Base-by-base conservation (phyloP, 2,113 vertebrate species). In the Solea senegalensis region DNA sequence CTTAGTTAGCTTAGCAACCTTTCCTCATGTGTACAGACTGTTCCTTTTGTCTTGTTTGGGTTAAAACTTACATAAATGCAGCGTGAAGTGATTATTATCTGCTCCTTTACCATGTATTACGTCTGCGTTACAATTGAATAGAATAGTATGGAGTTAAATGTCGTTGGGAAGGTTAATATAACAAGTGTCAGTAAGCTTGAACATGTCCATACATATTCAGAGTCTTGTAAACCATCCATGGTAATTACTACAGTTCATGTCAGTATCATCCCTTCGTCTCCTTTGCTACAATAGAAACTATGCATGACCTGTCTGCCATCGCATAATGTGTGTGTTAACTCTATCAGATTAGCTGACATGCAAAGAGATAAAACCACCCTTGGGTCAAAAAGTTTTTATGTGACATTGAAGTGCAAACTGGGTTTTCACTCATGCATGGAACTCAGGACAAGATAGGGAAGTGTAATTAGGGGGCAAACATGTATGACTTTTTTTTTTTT, bases 1-100 rank as follows among this genome's bases (percentile, higher is more conserved):
- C n/a, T 14, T 16, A 72, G 70, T 71, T 81, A 88, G 78, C 78
- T 76, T 85, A 88, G 83, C 87, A 80, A 82, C 68, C 76, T 88
- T 70, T 74, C 72, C 57, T 81, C 68, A 83, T 78, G 75, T 70
- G 55, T 48, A 28, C 21, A 68, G 39, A 34, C 3, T 75, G 45
- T 39, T 39, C 13, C 53, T 71, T 78, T 69, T 78, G 61, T 82
- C 74, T 69, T 69, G 41, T 41, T 48, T 51, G 26, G n/a, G 16
- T 16, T 69, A 53, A 73, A 62, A 52, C 49, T 52, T 63, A 11
- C 48, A 65, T 14, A 61, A 53, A 78, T 66, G 5, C 48, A 15
- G 44, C n/a, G 64, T 45, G 0, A 73, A 49, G 12, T 43, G 0
- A 48, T 58, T 67, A 2, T 41, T 13, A 5, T 1, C 8, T 53